Evolutionary conservation across 2,113 vertebrate genomes (phyloP).

Genomic region (Archocentrus centrarchus): DNA sequence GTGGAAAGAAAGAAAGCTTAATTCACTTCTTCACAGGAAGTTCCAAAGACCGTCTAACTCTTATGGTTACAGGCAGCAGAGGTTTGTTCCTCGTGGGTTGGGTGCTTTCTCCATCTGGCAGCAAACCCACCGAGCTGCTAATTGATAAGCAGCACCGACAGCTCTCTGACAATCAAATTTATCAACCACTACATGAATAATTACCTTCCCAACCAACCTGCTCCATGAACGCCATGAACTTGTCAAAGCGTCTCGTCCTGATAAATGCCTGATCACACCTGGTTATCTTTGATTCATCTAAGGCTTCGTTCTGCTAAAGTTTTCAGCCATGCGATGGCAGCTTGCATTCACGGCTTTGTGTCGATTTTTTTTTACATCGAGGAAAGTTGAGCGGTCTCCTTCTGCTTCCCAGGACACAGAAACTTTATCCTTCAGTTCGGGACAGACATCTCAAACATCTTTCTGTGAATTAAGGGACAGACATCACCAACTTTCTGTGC

Average conservation of each 20-base stretch:
- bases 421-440: background rate
- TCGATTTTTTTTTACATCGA: background rate
- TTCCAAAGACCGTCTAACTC: background rate
- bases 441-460: background rate
- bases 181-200: background rate
- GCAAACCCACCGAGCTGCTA: conserved; percentile 6
- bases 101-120: background rate
- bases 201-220: conserved; percentile 7
- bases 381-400: background rate
- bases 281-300: background rate
- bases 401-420: background rate
- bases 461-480: background rate
- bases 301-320: background rate
- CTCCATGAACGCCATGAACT: background rate
- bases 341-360: background rate
- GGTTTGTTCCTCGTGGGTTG: background rate
- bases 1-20: background rate
- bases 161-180: conserved; percentile 13
- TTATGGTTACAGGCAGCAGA: rapidly evolving
- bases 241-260: background rate
- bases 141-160: conserved; percentile 1
- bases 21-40: background rate
- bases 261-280: background rate
- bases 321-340: background rate
- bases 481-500: background rate